Conservation (phyloP, 2,888 invertebrate species). For the Pyrgus malvae region DNA sequence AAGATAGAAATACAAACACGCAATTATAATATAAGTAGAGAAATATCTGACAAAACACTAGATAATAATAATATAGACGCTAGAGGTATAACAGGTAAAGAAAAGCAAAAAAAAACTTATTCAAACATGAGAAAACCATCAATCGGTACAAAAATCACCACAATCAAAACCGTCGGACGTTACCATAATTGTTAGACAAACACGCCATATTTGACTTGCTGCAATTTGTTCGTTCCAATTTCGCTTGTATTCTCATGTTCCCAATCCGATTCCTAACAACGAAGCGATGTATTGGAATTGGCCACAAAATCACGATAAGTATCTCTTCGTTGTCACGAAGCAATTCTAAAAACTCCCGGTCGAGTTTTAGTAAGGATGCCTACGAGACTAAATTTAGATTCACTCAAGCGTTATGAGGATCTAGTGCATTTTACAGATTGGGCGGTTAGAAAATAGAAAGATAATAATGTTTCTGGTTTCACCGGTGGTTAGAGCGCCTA, state of each 20-base stretch:
- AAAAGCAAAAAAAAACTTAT: not conserved
- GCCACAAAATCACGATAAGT: conserved; percentile 80
- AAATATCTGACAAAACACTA: no score
- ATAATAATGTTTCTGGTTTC: no score
- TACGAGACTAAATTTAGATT: no score
- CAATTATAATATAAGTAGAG: no score
- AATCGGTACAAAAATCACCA: conserved; percentile 23
- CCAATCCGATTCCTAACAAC: conserved; percentile 70
- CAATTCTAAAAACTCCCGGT: conserved; percentile 75
- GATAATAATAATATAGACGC: no score
- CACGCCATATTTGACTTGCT: conserved; percentile 70
- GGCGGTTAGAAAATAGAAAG: no score
- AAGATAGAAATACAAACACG: no score
- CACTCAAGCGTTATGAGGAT: no score
- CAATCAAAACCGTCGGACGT: conserved; percentile 15
- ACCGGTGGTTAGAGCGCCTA: no score
- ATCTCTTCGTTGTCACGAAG: conserved; percentile 79
- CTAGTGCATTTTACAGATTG: no score
- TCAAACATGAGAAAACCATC: conserved; percentile 10
- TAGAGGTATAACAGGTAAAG: not conserved
- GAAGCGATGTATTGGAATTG: conserved; percentile 70
- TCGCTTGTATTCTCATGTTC: conserved; percentile 73
- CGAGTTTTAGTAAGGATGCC: no score
- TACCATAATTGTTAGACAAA: conserved; percentile 46
- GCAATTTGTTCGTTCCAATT: conserved; percentile 67